A percentile compares a stretch with the other conserved stretches of the same genome.
Evolutionary conservation across 2,888 invertebrate species (phyloP).

Genomic region (Aelia acuminata): DNA sequence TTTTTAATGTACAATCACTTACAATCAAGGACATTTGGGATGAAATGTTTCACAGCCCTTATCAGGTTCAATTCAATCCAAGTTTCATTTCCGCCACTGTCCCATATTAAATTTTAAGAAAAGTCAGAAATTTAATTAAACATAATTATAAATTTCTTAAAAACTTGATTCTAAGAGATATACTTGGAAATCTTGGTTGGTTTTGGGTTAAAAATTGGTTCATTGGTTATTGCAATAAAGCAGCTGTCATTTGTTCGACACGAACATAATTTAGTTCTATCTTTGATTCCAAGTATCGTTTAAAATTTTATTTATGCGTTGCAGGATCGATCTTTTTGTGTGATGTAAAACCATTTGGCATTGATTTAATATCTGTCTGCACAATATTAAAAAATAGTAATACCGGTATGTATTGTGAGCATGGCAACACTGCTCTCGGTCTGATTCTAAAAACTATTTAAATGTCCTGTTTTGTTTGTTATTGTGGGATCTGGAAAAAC

Average conservation of each 20-base stretch:
- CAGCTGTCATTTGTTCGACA: conserved; percentile 20
- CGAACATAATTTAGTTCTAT: neutral
- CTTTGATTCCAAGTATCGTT: neutral
- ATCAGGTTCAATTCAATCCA: neutral
- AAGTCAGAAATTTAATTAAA: neutral
- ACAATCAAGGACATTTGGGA: neutral
- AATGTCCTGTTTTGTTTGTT: conserved; percentile 3
- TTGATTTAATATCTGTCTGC: neutral
- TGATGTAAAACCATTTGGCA: neutral
- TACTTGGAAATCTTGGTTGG: conserved; percentile 69
- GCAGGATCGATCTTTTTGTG: neutral
- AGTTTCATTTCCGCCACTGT: neutral
- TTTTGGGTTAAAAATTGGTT: too few relatives aligned
- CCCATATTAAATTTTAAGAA: neutral
- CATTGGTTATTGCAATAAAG: conserved; percentile 60
- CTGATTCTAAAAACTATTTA: neutral
- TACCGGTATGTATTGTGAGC: neutral
- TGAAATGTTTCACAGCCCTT: neutral
- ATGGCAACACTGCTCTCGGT: conserved; percentile 15
- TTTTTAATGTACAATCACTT: neutral
- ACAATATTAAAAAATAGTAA: neutral
- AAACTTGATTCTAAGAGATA: neutral
- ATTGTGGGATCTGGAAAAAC: neutral
- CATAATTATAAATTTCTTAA: neutral
- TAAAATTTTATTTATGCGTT: neutral